Percentiles rank a stretch among this genome's conserved stretches.
Evolutionary conservation across 2,113 vertebrate species (phyloP).

Genomic region (Struthio camelus): DNA sequence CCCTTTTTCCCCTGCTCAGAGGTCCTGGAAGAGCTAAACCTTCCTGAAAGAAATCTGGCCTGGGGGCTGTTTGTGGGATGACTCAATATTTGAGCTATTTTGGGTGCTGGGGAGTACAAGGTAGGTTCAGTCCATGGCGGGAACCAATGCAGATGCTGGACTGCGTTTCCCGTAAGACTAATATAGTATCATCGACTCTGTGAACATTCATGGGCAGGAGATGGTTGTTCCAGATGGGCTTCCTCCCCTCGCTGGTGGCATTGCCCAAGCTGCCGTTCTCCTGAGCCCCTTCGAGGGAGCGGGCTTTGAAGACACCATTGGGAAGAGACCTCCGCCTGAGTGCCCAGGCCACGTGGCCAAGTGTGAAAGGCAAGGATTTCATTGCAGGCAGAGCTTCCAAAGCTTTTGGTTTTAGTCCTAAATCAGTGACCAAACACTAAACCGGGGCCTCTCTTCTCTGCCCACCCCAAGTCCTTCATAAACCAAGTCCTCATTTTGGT

Average conservation of each 20-base stretch:
- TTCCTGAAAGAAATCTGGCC: neutral
- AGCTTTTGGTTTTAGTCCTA: neutral
- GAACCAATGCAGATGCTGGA: neutral
- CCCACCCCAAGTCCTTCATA: neutral
- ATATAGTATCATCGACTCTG: rapidly evolving
- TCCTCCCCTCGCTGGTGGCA: neutral
- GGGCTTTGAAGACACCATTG: neutral
- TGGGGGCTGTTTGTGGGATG: neutral
- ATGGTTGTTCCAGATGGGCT: rapidly evolving
- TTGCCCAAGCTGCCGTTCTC: too few species aligned
- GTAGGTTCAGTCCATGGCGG: rapidly evolving
- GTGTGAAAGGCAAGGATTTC: neutral
- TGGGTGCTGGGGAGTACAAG: neutral
- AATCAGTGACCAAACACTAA: neutral
- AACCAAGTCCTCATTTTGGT: neutral
- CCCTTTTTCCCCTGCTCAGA: neutral
- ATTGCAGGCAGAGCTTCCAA: neutral
- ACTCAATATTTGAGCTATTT: neutral
- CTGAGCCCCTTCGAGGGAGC: too few species aligned
- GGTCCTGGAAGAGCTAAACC: neutral
- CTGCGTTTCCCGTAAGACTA: rapidly evolving
- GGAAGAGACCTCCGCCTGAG: neutral
- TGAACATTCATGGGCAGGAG: neutral
- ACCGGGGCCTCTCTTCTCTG: neutral
- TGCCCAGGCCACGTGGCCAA: too few species aligned